Base-by-base conservation (phyloP, 2,797 vertebrate genomes). In the Peromyscus eremicus region DNA sequence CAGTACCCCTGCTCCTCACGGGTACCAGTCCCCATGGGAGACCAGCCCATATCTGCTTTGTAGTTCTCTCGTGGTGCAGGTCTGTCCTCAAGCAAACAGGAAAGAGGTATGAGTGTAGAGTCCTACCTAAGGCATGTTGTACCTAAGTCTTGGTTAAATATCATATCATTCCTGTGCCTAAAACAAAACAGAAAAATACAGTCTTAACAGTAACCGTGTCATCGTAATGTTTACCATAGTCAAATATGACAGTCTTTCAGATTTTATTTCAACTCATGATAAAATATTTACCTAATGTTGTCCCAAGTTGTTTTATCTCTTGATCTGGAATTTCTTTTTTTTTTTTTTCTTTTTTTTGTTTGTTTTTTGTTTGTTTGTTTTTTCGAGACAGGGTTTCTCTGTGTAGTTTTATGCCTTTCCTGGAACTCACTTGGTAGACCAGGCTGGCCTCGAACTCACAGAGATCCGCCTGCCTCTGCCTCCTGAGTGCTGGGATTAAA, bases 131-230 rank as follows among this genome's bases (percentile, higher is more conserved):
- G 27, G 13, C 16, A 0, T 11, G 11, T 21, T 12, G 1, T 4
- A 0, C 43, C 1, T 9, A 0, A 1, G 6, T 9, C 37, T 2
- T 27, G 8, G 34, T 7, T 66, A 40, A 5, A 11, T 7, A 11
- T 32, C 21, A 16, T 37, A 0, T 34, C 52, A 5, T 68, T 5
- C 13, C 9, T 55, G 71, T 57, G 70, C 49, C 68, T 43, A 43
- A 43, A 27, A 52, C 77, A 76, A 29, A 94, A 76, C 64, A 90
- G 81, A 7, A 34, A 25, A 80, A 29, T 25, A 25, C 7, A 29
- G 60, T 71, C 7, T 55, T 49, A 75, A 16, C 25, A 21, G 27
- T 32, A 40, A 40, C 40, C 71, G 2, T 4, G 1, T n/a, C 3
- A 13, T 6, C 4, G 2, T 52, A n/a, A 34, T 3, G 1, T 34